A percentile compares a stretch with the other conserved stretches of the same genome.
These are phyloP conservation scores for Germaria angustata DNA, from an alignment of 2,888 invertebrate genomes.

Conservation along the genomic window DNA sequence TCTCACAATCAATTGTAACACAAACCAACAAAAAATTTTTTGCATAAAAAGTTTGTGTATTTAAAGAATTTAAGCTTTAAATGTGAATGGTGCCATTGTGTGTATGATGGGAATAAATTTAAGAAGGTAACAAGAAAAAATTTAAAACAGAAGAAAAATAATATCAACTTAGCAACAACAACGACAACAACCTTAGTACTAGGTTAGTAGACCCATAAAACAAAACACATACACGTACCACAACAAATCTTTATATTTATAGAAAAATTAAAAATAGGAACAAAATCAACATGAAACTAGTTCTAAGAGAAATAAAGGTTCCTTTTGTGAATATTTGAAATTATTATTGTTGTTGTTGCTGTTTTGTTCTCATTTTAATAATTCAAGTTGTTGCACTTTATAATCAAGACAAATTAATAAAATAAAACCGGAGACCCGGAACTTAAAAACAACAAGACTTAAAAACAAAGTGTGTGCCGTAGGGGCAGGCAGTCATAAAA, in stretches of 20 bases:
- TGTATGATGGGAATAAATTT: conserved; percentile 13
- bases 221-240: neutral
- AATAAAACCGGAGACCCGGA: neutral
- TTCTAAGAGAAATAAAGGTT: neutral
- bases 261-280: neutral
- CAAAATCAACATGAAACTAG: neutral
- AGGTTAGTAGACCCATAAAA: conserved; percentile 33
- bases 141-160: conserved; percentile 1
- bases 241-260: conserved; percentile 2
- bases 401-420: conserved; percentile 1
- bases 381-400: conserved; percentile 54
- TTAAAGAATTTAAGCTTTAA: conserved; percentile 1
- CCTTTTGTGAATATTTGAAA: neutral
- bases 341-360: neutral
- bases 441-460: conserved; percentile 9
- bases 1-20: no score
- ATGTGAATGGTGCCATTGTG: no score
- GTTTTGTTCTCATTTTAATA: conserved; percentile 13
- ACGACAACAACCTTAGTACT: neutral
- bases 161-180: conserved; percentile 4
- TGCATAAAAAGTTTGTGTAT: neutral
- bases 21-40: no score
- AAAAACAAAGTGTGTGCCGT: neutral
- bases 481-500: neutral
- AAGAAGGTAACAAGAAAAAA: neutral